Evolutionary conservation across 2,113 vertebrate genomes (phyloP).

Genomic region (Archilochus colubris): DNA sequence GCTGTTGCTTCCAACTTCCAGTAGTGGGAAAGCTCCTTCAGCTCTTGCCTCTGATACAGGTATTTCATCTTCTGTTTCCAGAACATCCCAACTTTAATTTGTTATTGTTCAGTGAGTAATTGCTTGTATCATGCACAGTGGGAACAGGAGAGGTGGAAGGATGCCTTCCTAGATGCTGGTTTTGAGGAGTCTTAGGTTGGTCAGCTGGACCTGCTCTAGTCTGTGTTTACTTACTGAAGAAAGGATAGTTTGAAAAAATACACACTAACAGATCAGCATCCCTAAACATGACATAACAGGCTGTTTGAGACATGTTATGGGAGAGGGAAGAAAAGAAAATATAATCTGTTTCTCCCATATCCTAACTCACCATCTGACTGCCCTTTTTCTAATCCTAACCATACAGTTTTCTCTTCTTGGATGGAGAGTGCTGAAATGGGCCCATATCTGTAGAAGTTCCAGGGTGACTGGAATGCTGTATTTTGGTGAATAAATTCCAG

Average conservation of each 20-base stretch:
- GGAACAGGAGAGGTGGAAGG: background rate
- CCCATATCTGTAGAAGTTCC: background rate
- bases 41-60: background rate
- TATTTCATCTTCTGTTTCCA: background rate
- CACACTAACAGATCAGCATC: background rate
- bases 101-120: background rate
- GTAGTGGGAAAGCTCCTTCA: background rate
- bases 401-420: background rate
- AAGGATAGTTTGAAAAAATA: background rate
- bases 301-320: background rate
- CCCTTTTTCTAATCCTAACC: background rate
- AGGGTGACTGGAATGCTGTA: background rate
- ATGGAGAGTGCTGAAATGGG: background rate
- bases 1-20: background rate
- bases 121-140: background rate
- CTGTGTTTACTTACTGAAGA: background rate
- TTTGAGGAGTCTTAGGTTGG: background rate
- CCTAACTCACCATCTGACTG: background rate
- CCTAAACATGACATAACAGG: background rate
- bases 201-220: background rate
- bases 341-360: background rate
- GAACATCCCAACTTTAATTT: background rate
- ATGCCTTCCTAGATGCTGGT: background rate
- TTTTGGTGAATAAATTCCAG: background rate
- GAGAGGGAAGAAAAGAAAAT: background rate